Percentiles rank a stretch among this genome's conserved stretches.
Conservation (phyloP, 2,113 vertebrate genomes). For the Psittacula cyanocephala region DNA sequence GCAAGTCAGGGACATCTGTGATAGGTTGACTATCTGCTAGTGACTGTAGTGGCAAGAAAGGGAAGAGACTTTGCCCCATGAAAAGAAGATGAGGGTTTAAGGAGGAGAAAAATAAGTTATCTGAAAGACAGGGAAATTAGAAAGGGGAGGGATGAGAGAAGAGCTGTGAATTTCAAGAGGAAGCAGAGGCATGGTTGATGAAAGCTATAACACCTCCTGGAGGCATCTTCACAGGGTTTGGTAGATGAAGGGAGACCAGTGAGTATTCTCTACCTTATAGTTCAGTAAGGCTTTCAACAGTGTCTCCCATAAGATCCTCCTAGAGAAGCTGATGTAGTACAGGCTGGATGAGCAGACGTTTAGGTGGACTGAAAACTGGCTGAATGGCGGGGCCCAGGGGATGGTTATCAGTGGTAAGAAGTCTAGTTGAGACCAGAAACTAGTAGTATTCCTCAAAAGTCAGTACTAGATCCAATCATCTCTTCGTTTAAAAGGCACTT, state of each 20-base stretch:
- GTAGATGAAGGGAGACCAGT: not conserved
- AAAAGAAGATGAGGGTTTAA: not conserved
- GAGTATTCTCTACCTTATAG: not conserved
- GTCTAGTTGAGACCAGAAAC: not conserved
- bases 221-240: not conserved
- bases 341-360: not conserved
- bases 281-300: not conserved
- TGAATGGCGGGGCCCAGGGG: rapidly evolving
- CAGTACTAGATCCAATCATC: not conserved
- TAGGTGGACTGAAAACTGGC: not conserved
- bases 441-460: not conserved
- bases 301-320: not conserved
- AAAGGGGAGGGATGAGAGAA: not conserved
- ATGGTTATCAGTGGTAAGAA: not conserved
- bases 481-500: not conserved
- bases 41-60: not conserved
- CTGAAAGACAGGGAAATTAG: not conserved
- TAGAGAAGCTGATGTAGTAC: not conserved
- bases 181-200: not conserved
- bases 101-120: not conserved
- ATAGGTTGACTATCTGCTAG: not conserved
- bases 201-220: not conserved
- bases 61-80: not conserved
- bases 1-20: not conserved
- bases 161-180: not conserved